These are phyloP conservation scores for Napeogenes sylphis DNA, from an alignment of 2,888 invertebrate genomes.

Conservation along the genomic window DNA sequence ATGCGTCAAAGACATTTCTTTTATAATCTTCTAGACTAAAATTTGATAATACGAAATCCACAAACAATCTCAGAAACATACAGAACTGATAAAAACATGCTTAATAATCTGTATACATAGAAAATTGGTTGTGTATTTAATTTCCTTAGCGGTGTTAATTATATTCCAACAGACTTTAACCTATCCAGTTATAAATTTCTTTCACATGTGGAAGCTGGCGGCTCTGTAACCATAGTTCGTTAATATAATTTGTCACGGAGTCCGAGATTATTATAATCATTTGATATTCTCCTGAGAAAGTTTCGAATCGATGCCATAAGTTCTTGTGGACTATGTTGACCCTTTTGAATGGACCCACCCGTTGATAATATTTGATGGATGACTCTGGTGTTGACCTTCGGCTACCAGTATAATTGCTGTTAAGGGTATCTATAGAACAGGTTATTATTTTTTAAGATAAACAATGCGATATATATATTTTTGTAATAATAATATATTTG, in stretches of 20 bases:
- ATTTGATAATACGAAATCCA: no score
- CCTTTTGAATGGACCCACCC: slow-evolving; percentile 35
- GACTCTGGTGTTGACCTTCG: slow-evolving; percentile 46
- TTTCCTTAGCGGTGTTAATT: no score
- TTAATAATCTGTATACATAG: no score
- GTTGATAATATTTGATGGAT: slow-evolving; percentile 46
- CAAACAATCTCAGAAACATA: no score
- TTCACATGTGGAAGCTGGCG: not conserved
- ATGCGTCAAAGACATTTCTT: no score
- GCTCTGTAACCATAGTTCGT: not conserved
- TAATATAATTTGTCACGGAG: slow-evolving; percentile 7
- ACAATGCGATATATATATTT: not conserved
- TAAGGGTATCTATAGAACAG: slow-evolving; percentile 22
- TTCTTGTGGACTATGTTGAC: slow-evolving; percentile 19
- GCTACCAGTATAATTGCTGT: slow-evolving; percentile 49
- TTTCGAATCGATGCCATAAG: slow-evolving; percentile 27
- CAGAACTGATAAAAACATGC: no score
- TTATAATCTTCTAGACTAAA: no score
- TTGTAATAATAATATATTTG: not conserved
- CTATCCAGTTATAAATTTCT: not conserved
- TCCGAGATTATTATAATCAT: slow-evolving; percentile 6
- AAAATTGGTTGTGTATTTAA: no score
- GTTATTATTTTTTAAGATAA: slow-evolving; percentile 5
- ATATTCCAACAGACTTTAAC: no score
- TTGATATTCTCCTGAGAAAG: slow-evolving; percentile 19